Conservation (phyloP, 1,140 invertebrate genomes). For the Dendroctonus ponderosae region DNA sequence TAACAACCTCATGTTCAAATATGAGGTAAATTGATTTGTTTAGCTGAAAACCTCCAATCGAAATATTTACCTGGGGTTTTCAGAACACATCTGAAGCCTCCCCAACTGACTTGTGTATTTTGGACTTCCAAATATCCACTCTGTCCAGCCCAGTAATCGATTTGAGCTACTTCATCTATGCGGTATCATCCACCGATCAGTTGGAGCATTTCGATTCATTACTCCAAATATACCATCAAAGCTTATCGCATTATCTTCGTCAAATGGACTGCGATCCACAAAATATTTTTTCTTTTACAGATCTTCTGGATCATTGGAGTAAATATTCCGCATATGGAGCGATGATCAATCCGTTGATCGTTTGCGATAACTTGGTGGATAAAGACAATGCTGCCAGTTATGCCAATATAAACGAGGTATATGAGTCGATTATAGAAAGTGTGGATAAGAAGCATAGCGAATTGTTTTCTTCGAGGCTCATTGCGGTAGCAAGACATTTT, state of each 20-base stretch:
- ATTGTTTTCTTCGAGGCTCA: slow-evolving; percentile 4
- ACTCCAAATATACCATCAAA: slow-evolving; percentile 56
- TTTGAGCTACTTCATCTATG: slow-evolving; percentile 58
- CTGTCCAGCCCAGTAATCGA: slow-evolving; percentile 59
- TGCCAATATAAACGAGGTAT: slow-evolving; percentile 4
- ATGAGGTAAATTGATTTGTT: slow-evolving; percentile 38
- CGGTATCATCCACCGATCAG: slow-evolving; percentile 54
- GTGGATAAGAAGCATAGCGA: slow-evolving; percentile 11
- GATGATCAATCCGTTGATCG: slow-evolving; percentile 15
- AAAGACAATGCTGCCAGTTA: slow-evolving; percentile 14
- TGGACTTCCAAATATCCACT: slow-evolving; percentile 59
- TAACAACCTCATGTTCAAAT: slow-evolving; percentile 57
- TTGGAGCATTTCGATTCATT: slow-evolving; percentile 51
- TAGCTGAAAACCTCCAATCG: too few species aligned
- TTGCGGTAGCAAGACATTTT: slow-evolving; percentile 14
- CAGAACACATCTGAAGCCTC: not conserved
- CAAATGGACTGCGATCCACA: slow-evolving; percentile 51
- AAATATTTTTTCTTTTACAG: slow-evolving; percentile 51
- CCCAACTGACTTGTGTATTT: slow-evolving; percentile 35
- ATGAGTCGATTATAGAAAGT: slow-evolving; percentile 11
- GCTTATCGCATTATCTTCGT: slow-evolving; percentile 48
- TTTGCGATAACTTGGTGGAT: slow-evolving; percentile 17
- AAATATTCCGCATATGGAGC: slow-evolving; percentile 48
- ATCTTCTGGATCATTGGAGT: slow-evolving; percentile 50
- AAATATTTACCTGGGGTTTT: not conserved